These are phyloP conservation scores for Thunnus thynnus DNA, from an alignment of 2,113 vertebrate genomes.

Conservation along the genomic window DNA sequence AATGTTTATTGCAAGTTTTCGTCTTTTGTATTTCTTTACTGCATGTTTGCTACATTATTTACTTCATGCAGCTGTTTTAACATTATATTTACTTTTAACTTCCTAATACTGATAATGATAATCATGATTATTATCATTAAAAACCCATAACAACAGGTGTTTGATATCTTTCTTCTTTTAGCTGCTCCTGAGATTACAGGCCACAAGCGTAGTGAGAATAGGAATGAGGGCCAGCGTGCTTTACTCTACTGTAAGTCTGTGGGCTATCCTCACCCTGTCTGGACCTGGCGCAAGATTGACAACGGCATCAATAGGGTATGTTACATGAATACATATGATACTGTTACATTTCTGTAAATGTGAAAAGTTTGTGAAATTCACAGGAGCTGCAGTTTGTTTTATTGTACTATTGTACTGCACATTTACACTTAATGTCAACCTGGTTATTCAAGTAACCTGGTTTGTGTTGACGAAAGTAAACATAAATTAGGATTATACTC, in stretches of 20 bases:
- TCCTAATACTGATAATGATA: no score
- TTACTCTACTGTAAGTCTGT: constrained; percentile 95
- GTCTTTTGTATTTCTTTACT: neutral
- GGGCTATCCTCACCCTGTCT: constrained; percentile 93
- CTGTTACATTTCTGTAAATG: neutral
- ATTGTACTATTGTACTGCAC: neutral
- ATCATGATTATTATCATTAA: neutral
- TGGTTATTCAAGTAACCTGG: neutral
- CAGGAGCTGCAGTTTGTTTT: neutral
- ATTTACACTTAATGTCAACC: no score
- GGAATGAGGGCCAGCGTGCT: constrained; percentile 94
- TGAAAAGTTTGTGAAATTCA: neutral
- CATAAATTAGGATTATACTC: neutral
- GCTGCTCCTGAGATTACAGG: constrained; percentile 92
- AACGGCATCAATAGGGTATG: constrained; percentile 86
- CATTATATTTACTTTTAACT: no score
- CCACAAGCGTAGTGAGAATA: constrained; percentile 98
- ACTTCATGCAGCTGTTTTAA: neutral
- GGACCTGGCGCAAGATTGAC: constrained; percentile 92
- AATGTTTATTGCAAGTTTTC: no score
- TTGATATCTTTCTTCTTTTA: constrained; percentile 66
- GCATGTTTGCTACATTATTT: no score
- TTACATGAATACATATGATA: neutral
- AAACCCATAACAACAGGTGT: neutral
- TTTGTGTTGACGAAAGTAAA: neutral